These are phyloP conservation scores for Peromyscus attwateri DNA, from an alignment of 2,797 vertebrate species.

Conservation along the genomic window DNA sequence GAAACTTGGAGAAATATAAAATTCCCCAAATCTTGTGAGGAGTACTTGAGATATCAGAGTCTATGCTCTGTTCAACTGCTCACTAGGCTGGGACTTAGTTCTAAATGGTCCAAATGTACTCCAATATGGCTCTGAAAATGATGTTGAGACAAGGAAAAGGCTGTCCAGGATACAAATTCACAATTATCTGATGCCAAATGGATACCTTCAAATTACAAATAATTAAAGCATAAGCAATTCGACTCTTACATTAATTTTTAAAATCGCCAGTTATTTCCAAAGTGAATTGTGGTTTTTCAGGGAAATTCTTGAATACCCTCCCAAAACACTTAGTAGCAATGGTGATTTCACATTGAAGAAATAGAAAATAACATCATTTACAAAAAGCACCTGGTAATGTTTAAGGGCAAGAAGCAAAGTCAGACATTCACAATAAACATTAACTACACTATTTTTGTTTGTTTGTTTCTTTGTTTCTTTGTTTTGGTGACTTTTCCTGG, in stretches of 20 bases:
- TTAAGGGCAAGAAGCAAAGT: background rate
- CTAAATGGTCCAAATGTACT: background rate
- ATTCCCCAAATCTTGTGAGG: background rate
- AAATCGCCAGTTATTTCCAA: slow-evolving; percentile 11
- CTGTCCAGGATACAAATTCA: background rate
- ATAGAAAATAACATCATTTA: background rate
- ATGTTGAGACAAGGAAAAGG: background rate
- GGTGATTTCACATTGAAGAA: background rate
- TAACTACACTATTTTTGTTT: background rate
- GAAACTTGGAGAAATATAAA: background rate
- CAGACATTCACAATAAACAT: background rate
- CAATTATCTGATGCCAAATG: background rate
- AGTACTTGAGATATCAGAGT: background rate
- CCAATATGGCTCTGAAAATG: background rate
- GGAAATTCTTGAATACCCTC: background rate
- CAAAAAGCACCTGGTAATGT: background rate
- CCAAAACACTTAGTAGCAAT: background rate
- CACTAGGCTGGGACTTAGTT: background rate
- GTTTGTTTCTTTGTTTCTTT: background rate
- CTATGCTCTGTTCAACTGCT: background rate
- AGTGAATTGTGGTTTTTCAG: background rate
- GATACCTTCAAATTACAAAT: slow-evolving; percentile 47
- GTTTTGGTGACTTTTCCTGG: background rate
- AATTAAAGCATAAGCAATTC: background rate
- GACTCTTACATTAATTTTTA: background rate